A percentile compares a stretch with the other conserved stretches of the same genome.
These are phyloP conservation scores for Saturnia japonica DNA, from an alignment of 2,888 invertebrate species.

Conservation along the genomic window DNA sequence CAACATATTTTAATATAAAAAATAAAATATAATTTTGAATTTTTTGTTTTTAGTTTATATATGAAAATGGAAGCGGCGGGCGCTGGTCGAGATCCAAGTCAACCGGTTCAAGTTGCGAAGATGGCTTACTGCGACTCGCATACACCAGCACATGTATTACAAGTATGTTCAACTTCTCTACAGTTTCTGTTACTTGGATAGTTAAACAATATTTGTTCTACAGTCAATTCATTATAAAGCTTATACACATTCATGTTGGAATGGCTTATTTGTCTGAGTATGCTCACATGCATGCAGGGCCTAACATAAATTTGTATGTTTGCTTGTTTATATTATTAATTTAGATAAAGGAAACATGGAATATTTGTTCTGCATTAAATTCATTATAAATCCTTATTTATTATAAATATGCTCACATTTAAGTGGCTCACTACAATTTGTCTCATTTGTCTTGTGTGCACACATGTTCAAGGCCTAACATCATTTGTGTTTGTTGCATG, in stretches of 20 bases:
- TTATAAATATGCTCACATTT: too few relatives aligned
- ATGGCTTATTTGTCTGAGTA: background rate
- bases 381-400: too few relatives aligned
- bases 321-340: too few relatives aligned
- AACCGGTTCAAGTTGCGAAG: slow-evolving; percentile 94
- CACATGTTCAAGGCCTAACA: too few relatives aligned
- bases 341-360: too few relatives aligned
- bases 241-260: background rate
- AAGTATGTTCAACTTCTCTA: slow-evolving; percentile 48
- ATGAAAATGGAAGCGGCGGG: slow-evolving; percentile 98
- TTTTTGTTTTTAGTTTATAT: slow-evolving; percentile 82
- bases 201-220: background rate
- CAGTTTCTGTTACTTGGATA: background rate
- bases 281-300: background rate
- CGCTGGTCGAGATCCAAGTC: slow-evolving; percentile 81
- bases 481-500: background rate
- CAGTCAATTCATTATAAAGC: background rate
- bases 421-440: too few relatives aligned
- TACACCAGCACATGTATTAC: slow-evolving; percentile 87
- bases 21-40: background rate
- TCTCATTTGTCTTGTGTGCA: too few relatives aligned
- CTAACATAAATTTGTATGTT: background rate
- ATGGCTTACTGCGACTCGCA: slow-evolving; percentile 98
- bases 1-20: background rate
- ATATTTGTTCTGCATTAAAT: too few relatives aligned